Evolutionary conservation across 2,113 vertebrate species (phyloP).

Genomic region (Pterophyllum scalare): DNA sequence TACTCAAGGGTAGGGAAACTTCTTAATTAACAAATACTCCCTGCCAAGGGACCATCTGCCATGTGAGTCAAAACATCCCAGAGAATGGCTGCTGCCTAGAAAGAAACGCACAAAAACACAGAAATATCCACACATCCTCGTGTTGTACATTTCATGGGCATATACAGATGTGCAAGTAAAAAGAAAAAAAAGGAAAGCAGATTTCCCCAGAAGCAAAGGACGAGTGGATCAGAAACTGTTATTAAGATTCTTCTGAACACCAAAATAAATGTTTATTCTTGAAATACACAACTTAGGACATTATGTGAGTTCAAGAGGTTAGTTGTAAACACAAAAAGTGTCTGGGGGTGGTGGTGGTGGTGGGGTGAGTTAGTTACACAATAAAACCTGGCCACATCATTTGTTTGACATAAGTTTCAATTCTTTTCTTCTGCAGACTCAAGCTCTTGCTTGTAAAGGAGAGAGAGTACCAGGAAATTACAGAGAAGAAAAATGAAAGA

Average conservation of each 20-base stretch:
- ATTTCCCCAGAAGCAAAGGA: no score
- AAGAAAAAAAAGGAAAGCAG: background rate
- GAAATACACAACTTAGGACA: constrained; percentile 34
- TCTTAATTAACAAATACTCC: constrained; percentile 74
- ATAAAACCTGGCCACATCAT: constrained; percentile 8
- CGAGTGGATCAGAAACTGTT: constrained; percentile 1
- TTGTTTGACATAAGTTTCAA: constrained; percentile 16
- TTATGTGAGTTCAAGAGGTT: constrained; percentile 8
- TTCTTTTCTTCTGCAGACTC: constrained; percentile 81
- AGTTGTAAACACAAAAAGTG: background rate
- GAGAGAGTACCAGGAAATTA: constrained; percentile 83
- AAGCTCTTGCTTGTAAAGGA: constrained; percentile 89
- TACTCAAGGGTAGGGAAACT: constrained; percentile 66
- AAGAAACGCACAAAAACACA: constrained; percentile 26
- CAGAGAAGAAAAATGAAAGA: constrained; percentile 84
- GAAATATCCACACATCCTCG: constrained; percentile 8
- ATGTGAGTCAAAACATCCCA: constrained; percentile 52
- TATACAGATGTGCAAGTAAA: background rate
- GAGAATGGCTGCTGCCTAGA: constrained; percentile 18
- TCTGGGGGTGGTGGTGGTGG: no score
- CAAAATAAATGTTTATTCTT: constrained; percentile 42
- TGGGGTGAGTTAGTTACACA: constrained; percentile 8
- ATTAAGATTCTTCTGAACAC: constrained; percentile 11
- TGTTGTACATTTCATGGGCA: constrained; percentile 15
- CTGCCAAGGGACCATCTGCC: constrained; percentile 73